Evolutionary conservation across 2,888 invertebrate genomes (phyloP), one percentile per base, ranked within the genome.

Genomic region (Ptychoptera contaminata): DNA sequence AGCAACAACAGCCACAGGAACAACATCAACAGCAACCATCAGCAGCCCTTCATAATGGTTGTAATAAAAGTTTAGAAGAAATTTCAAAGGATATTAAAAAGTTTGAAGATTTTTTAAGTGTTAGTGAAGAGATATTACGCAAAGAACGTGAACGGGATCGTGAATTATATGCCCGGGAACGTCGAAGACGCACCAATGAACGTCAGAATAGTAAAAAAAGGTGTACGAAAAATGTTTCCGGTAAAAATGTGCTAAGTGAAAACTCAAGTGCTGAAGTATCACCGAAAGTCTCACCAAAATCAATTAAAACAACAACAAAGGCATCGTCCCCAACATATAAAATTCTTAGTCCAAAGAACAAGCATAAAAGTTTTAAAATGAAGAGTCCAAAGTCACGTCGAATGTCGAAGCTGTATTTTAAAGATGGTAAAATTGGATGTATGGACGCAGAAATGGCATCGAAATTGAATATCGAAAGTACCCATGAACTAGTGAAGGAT

Each of bases 361-460:
- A 23, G 23, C 23, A 23, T 23, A 23, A 23, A 23, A 23, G 23
- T 23, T 23, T 5, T 23, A 64, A 62, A 46, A 55, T 55, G 6
- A 51, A 51, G 16, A 45, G 51, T 16, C 54, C 55, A 9, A 42
- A 42, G 8, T 42, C 2, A 54, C 55, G 0, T 16, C 23, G 23
- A 5, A n/a, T 12, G 8, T 62, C 63, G 7, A 58, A 58, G 15
- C 48, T 66, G 6, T 65, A 64, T 44, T 67, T 67, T 47, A 59
- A 61, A 1, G 65, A 66, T 44, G 66, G 66, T 0, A 60, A 60
- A 43, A 65, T 66, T 11, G 67, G 67, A 10, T 66, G 66, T 44
- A 54, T 61, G 15, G 67, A 63, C 32, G 59, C 65, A 0, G 61
- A 65, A 34, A 60, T 61, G 15, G 47, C 47, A 16, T 37, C 41